Evolutionary conservation across 2,888 invertebrate species (phyloP), one percentile per base, ranked within the genome.

Genomic region (Calameuta filiformis): DNA sequence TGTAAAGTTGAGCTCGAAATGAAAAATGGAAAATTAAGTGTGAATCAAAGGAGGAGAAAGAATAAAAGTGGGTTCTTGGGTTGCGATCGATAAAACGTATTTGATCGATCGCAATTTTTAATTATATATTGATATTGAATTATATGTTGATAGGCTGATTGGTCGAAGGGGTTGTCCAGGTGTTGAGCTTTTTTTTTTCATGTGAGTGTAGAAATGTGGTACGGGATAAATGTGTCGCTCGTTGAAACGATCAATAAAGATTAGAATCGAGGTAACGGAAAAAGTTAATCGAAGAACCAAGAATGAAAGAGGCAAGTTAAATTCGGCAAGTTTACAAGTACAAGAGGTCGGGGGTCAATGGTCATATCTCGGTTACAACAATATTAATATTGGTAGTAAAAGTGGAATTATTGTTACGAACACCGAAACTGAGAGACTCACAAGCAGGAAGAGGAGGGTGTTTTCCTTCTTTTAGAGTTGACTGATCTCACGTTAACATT

Each of bases 401-500:
- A 88, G 88, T 91, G 90, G 90, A 90, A 89, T 90, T 89, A 90
- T 84, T 40, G 83, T 88, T 89, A 91, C 91, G 91, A 91, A 91
- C 91, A 91, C 91, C 91, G 92, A 91, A 91, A 92, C 91, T 92
- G 92, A 92, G 92, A 92, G 93, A 94, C 94, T 94, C 94, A 94
- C 94, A 94, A 94, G 94, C 94, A 94, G 93, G 94, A 93, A 93
- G 94, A 93, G 92, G 94, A 93, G 93, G 93, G 92, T 92, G 94
- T 93, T 93, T 94, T 94, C 93, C 94, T 94, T 94, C 94, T 93
- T 93, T 94, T 94, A 93, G 93, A 93, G 94, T 93, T 93, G 94
- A 94, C 94, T 93, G 94, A 94, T 94, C 94, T 94, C 94, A 94
- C 94, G 94, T 94, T 94, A 94, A 94, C 94, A 94, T 94, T 94